A percentile compares a stretch with the other conserved stretches of the same genome.
phyloP scores from a whole-genome alignment of 2,797 vertebrate species.

The Sebastes steindachneri region DNA sequence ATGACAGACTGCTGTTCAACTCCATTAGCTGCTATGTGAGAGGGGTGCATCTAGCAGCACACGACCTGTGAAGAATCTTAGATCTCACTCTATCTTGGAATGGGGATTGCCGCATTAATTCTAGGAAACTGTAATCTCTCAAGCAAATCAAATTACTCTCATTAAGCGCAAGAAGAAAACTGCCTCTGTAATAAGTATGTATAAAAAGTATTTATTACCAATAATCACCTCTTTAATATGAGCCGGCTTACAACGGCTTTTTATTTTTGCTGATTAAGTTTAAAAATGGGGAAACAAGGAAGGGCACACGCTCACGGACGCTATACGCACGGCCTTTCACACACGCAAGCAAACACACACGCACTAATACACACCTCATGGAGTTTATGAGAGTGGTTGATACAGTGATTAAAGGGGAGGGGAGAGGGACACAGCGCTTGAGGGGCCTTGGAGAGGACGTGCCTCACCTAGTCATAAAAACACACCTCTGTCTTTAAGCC shows the following conservation, averaged over 20 bases:
- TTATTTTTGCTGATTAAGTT: conserved; percentile 89
- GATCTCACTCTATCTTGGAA: conserved; percentile 99
- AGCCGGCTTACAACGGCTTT: conserved; percentile 80
- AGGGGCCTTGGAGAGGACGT: conserved; percentile 81
- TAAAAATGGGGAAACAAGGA: conserved; percentile 83
- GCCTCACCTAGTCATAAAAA: conserved; percentile 83
- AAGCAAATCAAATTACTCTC: conserved; percentile 99
- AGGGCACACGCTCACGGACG: conserved; percentile 71
- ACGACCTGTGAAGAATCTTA: conserved; percentile 99
- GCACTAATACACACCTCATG: conserved; percentile 77
- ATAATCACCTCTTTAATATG: conserved; percentile 93
- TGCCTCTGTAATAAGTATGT: conserved; percentile 97
- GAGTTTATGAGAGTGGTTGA: conserved; percentile 82
- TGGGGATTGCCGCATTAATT: conserved; percentile 99
- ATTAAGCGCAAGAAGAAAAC: conserved; percentile 98
- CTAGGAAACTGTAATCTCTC: conserved; percentile 98
- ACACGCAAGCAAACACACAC: conserved; percentile 40
- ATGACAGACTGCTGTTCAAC: conserved; percentile 99
- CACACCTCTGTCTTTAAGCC: conserved; percentile 83
- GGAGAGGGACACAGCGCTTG: conserved; percentile 74
- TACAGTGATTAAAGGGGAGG: conserved; percentile 85
- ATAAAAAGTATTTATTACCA: conserved; percentile 97
- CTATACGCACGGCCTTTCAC: conserved; percentile 31
- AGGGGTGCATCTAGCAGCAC: conserved; percentile 94
- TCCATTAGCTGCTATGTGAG: conserved; percentile 99